These are phyloP conservation scores for Tyrannus savana DNA, from an alignment of 2,113 vertebrate genomes.

Conservation along the genomic window DNA sequence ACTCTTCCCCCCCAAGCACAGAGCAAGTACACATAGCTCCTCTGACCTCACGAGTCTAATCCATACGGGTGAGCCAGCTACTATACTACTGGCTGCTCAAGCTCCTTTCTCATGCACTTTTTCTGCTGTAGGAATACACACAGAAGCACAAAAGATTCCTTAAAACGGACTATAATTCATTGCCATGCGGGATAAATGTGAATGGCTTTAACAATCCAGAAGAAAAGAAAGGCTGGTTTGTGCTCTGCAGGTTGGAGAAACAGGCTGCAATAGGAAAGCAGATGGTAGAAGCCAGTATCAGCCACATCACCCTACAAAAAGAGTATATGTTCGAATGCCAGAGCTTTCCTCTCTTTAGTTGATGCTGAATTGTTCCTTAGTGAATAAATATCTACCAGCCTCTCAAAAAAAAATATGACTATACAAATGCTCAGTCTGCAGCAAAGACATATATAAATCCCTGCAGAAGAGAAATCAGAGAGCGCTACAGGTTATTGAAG, in stretches of 20 bases:
- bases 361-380: slow-evolving; percentile 56
- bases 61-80: slow-evolving; percentile 64
- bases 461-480: slow-evolving; percentile 55
- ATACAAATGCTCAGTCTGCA: slow-evolving; percentile 9
- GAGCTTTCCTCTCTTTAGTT: slow-evolving; percentile 58
- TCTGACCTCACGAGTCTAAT: slow-evolving; percentile 75
- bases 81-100: slow-evolving; percentile 60
- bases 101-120: slow-evolving; percentile 68
- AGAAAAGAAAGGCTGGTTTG: slow-evolving; percentile 61
- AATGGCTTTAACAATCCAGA: slow-evolving; percentile 71
- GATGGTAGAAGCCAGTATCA: slow-evolving; percentile 70
- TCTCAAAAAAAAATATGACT: slow-evolving; percentile 31
- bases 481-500: slow-evolving; percentile 77
- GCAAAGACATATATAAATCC: slow-evolving; percentile 27
- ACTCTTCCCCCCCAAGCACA: slow-evolving; percentile 50
- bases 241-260: slow-evolving; percentile 64
- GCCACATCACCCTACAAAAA: slow-evolving; percentile 67
- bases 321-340: slow-evolving; percentile 64
- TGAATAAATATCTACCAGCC: slow-evolving; percentile 47
- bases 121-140: slow-evolving; percentile 45
- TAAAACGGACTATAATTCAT: slow-evolving; percentile 69
- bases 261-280: slow-evolving; percentile 71
- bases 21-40: slow-evolving; percentile 70
- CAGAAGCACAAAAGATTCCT: slow-evolving; percentile 69
- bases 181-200: slow-evolving; percentile 67